phyloP scores from a whole-genome alignment of 2,113 vertebrate species.

The Pundamilia nyererei region DNA sequence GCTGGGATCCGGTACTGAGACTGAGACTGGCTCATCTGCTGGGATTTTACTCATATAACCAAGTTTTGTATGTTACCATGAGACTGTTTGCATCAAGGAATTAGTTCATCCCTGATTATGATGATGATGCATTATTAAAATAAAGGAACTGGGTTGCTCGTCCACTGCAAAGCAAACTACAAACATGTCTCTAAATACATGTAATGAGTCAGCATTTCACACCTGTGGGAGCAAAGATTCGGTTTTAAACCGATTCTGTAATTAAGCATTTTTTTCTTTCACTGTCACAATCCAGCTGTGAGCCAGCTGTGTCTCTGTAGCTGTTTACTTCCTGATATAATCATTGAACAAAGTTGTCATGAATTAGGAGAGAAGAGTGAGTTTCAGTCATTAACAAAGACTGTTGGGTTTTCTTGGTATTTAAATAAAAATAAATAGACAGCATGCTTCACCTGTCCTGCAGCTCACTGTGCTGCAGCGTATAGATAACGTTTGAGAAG shows the following conservation, averaged over 20 bases:
- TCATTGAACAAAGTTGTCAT: neutral
- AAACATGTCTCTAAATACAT: neutral
- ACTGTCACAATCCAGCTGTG: neutral
- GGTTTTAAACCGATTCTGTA: neutral
- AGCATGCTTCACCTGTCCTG: neutral
- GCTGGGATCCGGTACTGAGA: neutral
- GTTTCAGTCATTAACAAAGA: neutral
- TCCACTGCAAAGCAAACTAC: neutral
- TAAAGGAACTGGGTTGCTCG: accelerated
- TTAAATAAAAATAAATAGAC: neutral
- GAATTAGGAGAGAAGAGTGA: too few species aligned
- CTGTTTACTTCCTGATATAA: neutral
- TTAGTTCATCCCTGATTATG: neutral
- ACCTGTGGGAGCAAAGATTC: neutral
- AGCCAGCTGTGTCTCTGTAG: neutral
- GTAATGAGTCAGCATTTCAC: neutral
- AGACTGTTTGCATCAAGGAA: neutral
- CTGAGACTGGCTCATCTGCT: neutral
- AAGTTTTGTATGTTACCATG: neutral
- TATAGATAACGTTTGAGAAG: neutral
- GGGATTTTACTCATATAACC: neutral
- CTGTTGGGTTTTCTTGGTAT: neutral
- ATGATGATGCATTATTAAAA: neutral
- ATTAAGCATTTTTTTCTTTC: neutral
- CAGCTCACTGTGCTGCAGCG: neutral